phyloP scores from a whole-genome alignment of 2,113 vertebrate species.

The Serilophus lunatus region DNA sequence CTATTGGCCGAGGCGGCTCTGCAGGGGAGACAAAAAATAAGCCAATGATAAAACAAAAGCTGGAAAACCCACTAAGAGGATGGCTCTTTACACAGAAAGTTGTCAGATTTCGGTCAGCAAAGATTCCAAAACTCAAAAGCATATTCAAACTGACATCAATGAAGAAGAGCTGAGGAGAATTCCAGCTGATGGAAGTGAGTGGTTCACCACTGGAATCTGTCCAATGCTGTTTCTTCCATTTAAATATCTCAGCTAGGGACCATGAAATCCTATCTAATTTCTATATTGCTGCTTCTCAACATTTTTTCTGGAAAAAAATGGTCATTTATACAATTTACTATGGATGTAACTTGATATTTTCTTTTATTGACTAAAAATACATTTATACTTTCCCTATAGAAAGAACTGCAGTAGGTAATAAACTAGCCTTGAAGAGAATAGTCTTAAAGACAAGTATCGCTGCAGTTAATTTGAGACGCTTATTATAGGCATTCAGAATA shows the following conservation, averaged over 20 bases:
- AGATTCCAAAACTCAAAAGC: not conserved
- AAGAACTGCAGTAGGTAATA: not conserved
- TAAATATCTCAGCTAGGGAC: not conserved
- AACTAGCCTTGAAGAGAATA: not conserved
- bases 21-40: not conserved
- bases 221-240: not conserved
- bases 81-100: not conserved
- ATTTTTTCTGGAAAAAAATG: not conserved
- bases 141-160: not conserved
- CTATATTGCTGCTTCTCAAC: not conserved
- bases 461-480: not conserved
- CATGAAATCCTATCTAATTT: not conserved
- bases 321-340: not conserved
- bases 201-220: not conserved
- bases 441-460: not conserved
- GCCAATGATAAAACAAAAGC: not conserved
- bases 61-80: not conserved
- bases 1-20: conserved; percentile 96
- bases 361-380: not conserved
- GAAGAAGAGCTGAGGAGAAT: not conserved
- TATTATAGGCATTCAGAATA: not conserved
- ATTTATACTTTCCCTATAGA: not conserved
- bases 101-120: not conserved
- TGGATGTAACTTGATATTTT: not conserved
- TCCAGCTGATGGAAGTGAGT: not conserved